Conservation (phyloP, 2,113 vertebrate species). For the Ellobius talpinus region DNA sequence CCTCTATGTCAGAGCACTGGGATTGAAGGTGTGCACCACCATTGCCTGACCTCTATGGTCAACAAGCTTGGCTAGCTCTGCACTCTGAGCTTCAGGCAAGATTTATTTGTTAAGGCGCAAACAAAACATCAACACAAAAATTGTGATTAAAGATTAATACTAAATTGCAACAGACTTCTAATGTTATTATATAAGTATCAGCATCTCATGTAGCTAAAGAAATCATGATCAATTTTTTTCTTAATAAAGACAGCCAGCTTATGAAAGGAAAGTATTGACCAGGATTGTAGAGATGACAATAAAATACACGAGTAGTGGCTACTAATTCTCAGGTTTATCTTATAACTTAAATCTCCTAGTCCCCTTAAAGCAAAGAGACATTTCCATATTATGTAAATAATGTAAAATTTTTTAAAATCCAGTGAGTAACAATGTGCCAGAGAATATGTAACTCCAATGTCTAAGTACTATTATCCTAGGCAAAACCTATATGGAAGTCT, state of each 20-base stretch:
- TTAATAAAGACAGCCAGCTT: conserved; percentile 31
- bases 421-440: conserved; percentile 49
- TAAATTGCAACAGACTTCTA: conserved; percentile 13
- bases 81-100: too few relatives aligned
- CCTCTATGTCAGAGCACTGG: too few relatives aligned
- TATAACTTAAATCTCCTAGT: conserved; percentile 7
- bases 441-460: conserved; percentile 40
- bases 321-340: conserved; percentile 51
- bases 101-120: too few relatives aligned
- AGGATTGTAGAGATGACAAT: not conserved
- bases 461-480: conserved; percentile 24
- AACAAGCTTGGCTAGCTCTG: too few relatives aligned
- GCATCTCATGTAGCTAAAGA: not conserved
- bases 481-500: conserved; percentile 18
- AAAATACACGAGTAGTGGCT: conserved; percentile 45
- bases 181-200: not conserved
- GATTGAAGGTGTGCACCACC: too few relatives aligned
- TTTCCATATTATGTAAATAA: conserved; percentile 54
- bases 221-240: conserved; percentile 48
- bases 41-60: too few relatives aligned
- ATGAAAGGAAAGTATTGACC: conserved; percentile 59
- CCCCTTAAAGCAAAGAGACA: conserved; percentile 19
- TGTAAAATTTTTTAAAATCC: not conserved
- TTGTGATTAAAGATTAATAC: conserved; percentile 3
- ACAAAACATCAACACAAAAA: not conserved